These are phyloP conservation scores for Eleginops maclovinus DNA, from an alignment of 2,113 vertebrate genomes.

Conservation along the genomic window DNA sequence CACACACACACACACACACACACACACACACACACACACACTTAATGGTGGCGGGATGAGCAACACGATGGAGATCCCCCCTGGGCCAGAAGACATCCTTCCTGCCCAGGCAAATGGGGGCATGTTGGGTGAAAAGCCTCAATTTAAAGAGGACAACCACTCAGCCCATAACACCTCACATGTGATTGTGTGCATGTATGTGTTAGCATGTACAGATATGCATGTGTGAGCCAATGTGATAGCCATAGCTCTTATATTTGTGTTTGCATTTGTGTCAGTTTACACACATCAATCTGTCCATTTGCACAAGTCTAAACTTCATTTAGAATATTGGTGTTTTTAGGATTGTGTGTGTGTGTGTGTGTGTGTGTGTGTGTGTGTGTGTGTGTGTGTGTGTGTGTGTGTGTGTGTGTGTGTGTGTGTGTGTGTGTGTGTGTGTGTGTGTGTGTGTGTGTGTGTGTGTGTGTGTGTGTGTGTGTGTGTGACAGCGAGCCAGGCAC, in stretches of 20 bases:
- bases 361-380: slow-evolving; percentile 2
- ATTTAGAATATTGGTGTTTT: slow-evolving; percentile 27
- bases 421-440: slow-evolving; percentile 20
- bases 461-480: slow-evolving; percentile 46
- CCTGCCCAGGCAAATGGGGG: slow-evolving; percentile 45
- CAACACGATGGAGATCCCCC: slow-evolving; percentile 62
- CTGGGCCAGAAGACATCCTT: slow-evolving; percentile 55
- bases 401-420: too few species aligned
- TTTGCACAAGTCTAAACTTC: slow-evolving; percentile 21
- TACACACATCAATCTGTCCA: slow-evolving; percentile 3
- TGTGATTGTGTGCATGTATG: not conserved
- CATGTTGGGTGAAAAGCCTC: slow-evolving; percentile 37
- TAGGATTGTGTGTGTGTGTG: slow-evolving; percentile 7
- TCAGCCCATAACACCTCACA: slow-evolving; percentile 4
- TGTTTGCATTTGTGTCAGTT: not conserved
- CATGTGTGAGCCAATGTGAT: slow-evolving; percentile 9
- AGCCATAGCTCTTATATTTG: slow-evolving; percentile 4
- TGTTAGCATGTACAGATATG: slow-evolving; percentile 7
- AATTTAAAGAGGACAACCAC: slow-evolving; percentile 52
- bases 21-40: slow-evolving; percentile 1
- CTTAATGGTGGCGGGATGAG: slow-evolving; percentile 44
- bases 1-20: slow-evolving; percentile 15
- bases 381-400: slow-evolving; percentile 32
- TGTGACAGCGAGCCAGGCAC: slow-evolving; percentile 61
- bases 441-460: slow-evolving; percentile 42